A percentile compares a stretch with the other conserved stretches of the same genome.
Evolutionary conservation across 1,140 invertebrate genomes (phyloP).

Genomic region (Calephelis virginiensis): DNA sequence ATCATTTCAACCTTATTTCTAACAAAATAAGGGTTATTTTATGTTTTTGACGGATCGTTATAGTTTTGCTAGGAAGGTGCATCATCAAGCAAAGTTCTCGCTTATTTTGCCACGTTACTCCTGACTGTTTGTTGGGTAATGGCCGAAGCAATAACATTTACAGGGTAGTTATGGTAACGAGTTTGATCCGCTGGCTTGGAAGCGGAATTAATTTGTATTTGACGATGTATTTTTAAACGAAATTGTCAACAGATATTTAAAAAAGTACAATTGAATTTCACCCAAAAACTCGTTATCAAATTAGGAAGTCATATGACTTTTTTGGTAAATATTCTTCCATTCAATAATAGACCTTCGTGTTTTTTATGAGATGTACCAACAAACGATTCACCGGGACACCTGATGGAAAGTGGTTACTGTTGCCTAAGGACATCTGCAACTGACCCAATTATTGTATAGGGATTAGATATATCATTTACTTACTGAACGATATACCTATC

Average conservation of each 20-base stretch:
- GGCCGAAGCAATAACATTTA: slow-evolving; percentile 35
- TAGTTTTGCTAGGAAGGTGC: slow-evolving; percentile 27
- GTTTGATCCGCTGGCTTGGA: slow-evolving; percentile 13
- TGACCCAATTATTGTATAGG: too few relatives aligned
- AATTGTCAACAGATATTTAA: neutral
- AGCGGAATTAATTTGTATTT: slow-evolving; percentile 12
- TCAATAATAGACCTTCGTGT: too few relatives aligned
- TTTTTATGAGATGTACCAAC: too few relatives aligned
- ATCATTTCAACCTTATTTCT: slow-evolving; percentile 23
- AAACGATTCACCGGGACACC: too few relatives aligned
- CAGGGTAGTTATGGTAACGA: slow-evolving; percentile 31
- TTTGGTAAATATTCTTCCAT: too few relatives aligned
- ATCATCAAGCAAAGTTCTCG: slow-evolving; percentile 42
- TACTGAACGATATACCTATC: too few relatives aligned
- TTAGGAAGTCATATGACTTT: too few relatives aligned
- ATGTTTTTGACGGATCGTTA: neutral
- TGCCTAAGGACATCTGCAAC: too few relatives aligned
- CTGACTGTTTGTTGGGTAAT: slow-evolving; percentile 42
- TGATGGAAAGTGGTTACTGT: too few relatives aligned
- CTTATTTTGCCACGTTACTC: slow-evolving; percentile 43
- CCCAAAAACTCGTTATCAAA: too few relatives aligned
- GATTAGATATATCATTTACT: too few relatives aligned
- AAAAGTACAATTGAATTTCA: too few relatives aligned
- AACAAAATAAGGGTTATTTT: slow-evolving; percentile 25
- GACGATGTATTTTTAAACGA: neutral